phyloP scores from a whole-genome alignment of 1,140 invertebrate species.

The Plutomurus gul region DNA sequence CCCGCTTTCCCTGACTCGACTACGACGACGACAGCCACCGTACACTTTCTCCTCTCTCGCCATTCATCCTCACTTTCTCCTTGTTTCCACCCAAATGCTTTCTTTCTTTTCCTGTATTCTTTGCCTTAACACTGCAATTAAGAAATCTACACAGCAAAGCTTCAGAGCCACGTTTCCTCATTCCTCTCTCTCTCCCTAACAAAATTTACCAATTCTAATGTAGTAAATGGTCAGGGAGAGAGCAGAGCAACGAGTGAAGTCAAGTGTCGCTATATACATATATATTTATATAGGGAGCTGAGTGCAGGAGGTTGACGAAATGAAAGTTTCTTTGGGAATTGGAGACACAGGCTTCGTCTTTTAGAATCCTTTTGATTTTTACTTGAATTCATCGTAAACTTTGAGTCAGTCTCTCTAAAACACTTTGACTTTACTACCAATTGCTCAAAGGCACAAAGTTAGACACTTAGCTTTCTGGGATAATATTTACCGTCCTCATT shows the following conservation, averaged over 20 bases:
- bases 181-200: background rate
- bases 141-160: background rate
- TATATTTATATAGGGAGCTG: too few relatives aligned
- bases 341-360: too few relatives aligned
- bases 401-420: background rate
- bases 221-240: background rate
- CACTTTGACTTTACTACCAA: background rate
- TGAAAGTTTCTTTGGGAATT: conserved; percentile 2
- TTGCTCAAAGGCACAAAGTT: background rate
- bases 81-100: background rate
- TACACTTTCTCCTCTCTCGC: too few relatives aligned
- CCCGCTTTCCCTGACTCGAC: too few relatives aligned
- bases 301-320: too few relatives aligned
- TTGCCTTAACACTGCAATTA: conserved; percentile 5
- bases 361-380: too few relatives aligned
- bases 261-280: too few relatives aligned
- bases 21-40: too few relatives aligned
- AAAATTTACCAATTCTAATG: conserved; percentile 4
- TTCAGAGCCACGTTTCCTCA: background rate
- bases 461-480: background rate
- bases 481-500: background rate
- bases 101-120: background rate
- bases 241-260: background rate
- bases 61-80: background rate
- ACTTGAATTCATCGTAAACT: background rate